Evolutionary conservation across 1,140 invertebrate genomes (phyloP), one percentile per base, ranked within the genome.

Genomic region (Drosophila guanche): DNA sequence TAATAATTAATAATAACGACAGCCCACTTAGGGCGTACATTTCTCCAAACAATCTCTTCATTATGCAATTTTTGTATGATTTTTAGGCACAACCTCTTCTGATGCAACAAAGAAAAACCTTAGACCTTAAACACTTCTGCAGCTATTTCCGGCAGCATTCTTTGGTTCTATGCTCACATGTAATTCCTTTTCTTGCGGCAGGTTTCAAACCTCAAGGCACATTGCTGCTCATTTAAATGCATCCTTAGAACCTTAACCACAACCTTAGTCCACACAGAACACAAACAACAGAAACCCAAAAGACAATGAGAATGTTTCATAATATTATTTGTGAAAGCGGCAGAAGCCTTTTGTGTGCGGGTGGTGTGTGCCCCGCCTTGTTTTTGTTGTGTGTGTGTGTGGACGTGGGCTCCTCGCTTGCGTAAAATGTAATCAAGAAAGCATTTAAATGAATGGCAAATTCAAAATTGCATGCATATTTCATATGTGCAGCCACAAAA

Each of bases 381-480:
- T 59, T 66, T 77, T 61, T 53, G 42, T 66, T 45, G 22, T 61
- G 42, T 20, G 25, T 40, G 70, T 57, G 43, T 68, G 43, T 58
- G 16, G 46, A 42, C 57, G 25, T 27, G 56, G 53, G 33, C 40
- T 27, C 41, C 65, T 58, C 43, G 56, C 47, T 51, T 60, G 77
- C 73, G 57, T 79, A 88, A 72, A 85, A 85, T 85, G 81, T 85
- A 85, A 86, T 86, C 81, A 86, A 86, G 83, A 88, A 86, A 86
- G 71, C 81, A 86, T 86, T 88, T 88, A 86, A 86, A 88, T 81
- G 77, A 86, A 86, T 88, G 81, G 77, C 58, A 86, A 86, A 86
- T 86, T 86, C 83, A 88, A 86, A 86, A 86, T 86, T 86, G 83
- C 81, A 88, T 88, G 83, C 81, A 86, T 86, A 86, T 86, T 86